Conservation (phyloP, 53 echinoderm and acorn worm species). For the Patiria pectinifera region DNA sequence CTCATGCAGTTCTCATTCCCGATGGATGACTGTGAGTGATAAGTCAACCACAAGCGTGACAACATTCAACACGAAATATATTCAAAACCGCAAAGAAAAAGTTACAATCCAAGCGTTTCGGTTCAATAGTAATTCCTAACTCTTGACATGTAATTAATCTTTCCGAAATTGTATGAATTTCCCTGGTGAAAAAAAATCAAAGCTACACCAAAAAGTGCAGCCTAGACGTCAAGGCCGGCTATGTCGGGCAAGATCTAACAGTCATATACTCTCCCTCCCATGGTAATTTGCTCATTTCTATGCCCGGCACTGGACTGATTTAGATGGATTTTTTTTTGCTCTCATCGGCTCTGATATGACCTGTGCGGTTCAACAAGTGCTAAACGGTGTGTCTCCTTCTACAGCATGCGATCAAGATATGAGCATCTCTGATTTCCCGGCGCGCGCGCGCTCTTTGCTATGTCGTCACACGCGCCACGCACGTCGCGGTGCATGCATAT, state of each 20-base stretch:
- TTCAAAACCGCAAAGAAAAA: no score
- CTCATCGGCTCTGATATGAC: background rate
- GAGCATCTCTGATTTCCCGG: background rate
- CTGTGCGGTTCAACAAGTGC: slow-evolving; percentile 61
- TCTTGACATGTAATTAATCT: no score
- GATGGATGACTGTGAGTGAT: no score
- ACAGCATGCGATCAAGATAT: background rate
- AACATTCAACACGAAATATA: no score
- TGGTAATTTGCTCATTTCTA: slow-evolving; percentile 44
- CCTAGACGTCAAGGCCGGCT: slow-evolving; percentile 27
- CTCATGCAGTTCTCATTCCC: no score
- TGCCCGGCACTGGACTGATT: slow-evolving; percentile 13
- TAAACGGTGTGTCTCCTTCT: slow-evolving; percentile 44
- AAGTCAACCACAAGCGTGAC: no score
- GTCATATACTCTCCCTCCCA: background rate
- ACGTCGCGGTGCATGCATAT: slow-evolving; percentile 21
- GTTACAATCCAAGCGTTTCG: no score
- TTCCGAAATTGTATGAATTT: background rate
- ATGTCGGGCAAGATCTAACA: background rate
- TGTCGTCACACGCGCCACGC: background rate
- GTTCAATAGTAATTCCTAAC: no score
- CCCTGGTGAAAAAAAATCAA: background rate
- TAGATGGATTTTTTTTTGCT: slow-evolving; percentile 1
- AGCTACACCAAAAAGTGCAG: slow-evolving; percentile 22
- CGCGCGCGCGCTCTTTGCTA: background rate